Evolutionary conservation across 2,797 vertebrate genomes (phyloP), one percentile per base, ranked within the genome.

Genomic region (Labroides dimidiatus): DNA sequence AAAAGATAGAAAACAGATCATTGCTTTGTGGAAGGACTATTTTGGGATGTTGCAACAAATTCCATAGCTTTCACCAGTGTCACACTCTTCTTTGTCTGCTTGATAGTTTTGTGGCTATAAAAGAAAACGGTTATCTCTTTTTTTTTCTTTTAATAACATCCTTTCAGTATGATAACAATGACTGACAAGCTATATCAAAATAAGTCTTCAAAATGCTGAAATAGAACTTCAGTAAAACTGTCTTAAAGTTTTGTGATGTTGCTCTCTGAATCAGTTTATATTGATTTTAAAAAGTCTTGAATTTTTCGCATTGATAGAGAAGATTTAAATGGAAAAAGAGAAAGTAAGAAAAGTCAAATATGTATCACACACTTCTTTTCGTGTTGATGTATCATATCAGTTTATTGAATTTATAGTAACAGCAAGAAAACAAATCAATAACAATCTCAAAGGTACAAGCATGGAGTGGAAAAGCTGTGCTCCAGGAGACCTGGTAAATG

Each of bases 351-450:
- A 42, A 36, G 20, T 6, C 23, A 50, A 42, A 64, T n/a, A 60
- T 56, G 30, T 30, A 10, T 4, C 45, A 16, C 10, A 63, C 14
- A 42, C 2, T 27, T 27, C 9, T 58, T 33, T 43, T 65, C 1
- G 43, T 53, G 8, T 30, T 30, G 16, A 3, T 41, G 16, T 54
- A 45, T 60, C 0, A 39, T 37, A 36, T 50, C 47, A 27, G 44
- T 66, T 41, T 36, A 30, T 42, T 58, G 7, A 54, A 66, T 39
- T 62, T 62, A 39, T 33, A 58, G 36, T 64, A 17, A 51, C 27
- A 17, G 23, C 16, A 51, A 65, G 65, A 69, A 62, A 1, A 58
- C 23, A 53, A 23, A 42, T 21, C 45, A 70, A 63, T 45, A 23
- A 16, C n/a, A 64, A 64, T 60, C 27, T 79, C 15, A 17, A 37